Conservation (phyloP, 92 coral and sea anemone genomes). For the Heliopora coerulea region DNA sequence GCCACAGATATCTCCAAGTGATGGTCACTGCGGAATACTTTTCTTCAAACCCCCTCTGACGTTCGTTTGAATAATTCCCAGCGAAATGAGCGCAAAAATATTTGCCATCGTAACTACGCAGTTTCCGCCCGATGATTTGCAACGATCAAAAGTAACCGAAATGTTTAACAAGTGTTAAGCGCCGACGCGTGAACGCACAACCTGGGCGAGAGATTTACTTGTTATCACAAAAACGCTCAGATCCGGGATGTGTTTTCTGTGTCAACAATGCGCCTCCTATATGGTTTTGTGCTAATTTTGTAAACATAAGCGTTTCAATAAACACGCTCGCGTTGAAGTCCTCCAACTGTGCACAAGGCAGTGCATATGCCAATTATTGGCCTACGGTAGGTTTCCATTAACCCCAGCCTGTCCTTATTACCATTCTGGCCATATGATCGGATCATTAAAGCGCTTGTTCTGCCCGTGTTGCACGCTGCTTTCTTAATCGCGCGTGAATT, state of each 20-base stretch:
- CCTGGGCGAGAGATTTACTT: neutral
- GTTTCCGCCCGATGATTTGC: constrained; percentile 38
- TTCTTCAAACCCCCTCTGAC: too few relatives aligned
- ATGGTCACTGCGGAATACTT: too few relatives aligned
- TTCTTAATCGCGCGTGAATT: constrained; percentile 42
- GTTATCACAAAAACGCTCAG: constrained; percentile 9
- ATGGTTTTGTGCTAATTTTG: constrained; percentile 33
- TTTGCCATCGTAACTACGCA: neutral
- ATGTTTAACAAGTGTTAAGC: neutral
- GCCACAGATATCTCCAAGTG: neutral
- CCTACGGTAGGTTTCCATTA: constrained; percentile 35
- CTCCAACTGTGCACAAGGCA: constrained; percentile 38
- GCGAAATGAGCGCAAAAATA: neutral
- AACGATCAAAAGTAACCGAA: constrained; percentile 23
- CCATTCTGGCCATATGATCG: constrained; percentile 23
- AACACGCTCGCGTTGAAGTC: constrained; percentile 11
- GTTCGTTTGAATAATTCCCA: neutral
- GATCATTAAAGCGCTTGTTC: constrained; percentile 24
- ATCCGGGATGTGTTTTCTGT: constrained; percentile 25
- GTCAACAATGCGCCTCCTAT: constrained; percentile 18
- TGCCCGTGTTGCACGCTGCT: constrained; percentile 35
- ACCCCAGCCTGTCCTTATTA: constrained; percentile 36
- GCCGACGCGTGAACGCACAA: constrained; percentile 7
- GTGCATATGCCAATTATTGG: constrained; percentile 26
- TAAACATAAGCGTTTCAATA: constrained; percentile 39